Conservation (phyloP, 2,888 invertebrate genomes). For the Iselma pallidipennis region DNA sequence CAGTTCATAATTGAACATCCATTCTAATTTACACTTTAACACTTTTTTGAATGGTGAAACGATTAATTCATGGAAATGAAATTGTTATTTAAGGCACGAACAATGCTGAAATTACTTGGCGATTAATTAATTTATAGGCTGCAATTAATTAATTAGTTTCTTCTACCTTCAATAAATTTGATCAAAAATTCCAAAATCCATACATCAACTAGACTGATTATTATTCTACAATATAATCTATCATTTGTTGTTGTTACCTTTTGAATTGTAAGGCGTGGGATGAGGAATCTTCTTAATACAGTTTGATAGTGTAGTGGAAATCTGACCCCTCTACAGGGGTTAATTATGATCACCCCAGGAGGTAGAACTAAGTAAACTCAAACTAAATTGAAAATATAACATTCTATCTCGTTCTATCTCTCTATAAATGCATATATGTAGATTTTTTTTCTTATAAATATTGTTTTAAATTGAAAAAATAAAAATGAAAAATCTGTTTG, state of each 20-base stretch:
- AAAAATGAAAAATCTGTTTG: not conserved
- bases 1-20: conserved; percentile 4
- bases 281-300: not conserved
- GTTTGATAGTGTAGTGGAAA: not conserved
- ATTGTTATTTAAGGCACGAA: conserved; percentile 3
- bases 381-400: not conserved
- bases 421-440: not conserved
- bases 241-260: not conserved
- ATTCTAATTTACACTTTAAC: not conserved
- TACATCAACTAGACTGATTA: no score
- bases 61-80: conserved; percentile 5
- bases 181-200: no score
- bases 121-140: conserved; percentile 3
- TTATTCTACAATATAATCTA: not conserved
- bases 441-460: not conserved
- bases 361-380: no score
- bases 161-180: no score
- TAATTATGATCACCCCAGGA: conserved; percentile 44
- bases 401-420: not conserved
- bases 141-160: not conserved
- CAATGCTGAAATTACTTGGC: not conserved
- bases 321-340: conserved; percentile 37
- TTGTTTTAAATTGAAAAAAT: no score
- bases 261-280: not conserved
- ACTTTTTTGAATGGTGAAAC: not conserved